Conservation (phyloP, 1,140 invertebrate genomes). For the Drosophila watanabei region DNA sequence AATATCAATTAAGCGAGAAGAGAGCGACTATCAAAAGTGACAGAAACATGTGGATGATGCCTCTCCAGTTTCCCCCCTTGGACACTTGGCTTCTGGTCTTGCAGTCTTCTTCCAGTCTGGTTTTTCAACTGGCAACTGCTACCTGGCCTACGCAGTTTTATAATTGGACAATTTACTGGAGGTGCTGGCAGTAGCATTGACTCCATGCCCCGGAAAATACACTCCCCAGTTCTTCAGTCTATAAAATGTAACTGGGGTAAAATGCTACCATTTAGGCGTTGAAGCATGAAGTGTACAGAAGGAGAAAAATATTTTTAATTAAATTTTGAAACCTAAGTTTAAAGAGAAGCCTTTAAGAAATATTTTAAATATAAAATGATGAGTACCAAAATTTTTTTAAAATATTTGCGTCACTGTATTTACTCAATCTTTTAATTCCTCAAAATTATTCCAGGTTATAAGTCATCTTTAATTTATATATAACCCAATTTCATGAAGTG, state of each 20-base stretch:
- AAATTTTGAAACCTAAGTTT: too few species aligned
- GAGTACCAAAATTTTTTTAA: too few species aligned
- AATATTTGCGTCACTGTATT: too few species aligned
- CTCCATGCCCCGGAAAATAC: background rate
- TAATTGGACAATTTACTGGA: conserved; percentile 77
- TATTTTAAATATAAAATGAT: too few species aligned
- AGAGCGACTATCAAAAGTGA: conserved; percentile 73
- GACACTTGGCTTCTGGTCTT: conserved; percentile 40
- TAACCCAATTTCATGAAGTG: too few species aligned
- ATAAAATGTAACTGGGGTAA: conserved; percentile 35
- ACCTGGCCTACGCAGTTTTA: conserved; percentile 56
- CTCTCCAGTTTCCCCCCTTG: conserved; percentile 28
- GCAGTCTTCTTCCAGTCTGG: conserved; percentile 9
- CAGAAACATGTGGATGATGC: conserved; percentile 60
- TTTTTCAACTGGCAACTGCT: conserved; percentile 15
- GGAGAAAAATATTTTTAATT: background rate
- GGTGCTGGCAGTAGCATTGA: conserved; percentile 36
- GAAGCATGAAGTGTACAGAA: conserved; percentile 30
- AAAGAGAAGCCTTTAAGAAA: too few species aligned
- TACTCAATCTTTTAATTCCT: too few species aligned
- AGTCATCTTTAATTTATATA: too few species aligned
- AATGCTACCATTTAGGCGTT: conserved; percentile 43
- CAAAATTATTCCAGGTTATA: too few species aligned
- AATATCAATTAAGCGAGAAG: conserved; percentile 76
- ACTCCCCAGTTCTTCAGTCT: conserved; percentile 51